Conservation (phyloP, 2,888 invertebrate genomes). For the Epistrophe eligans region DNA sequence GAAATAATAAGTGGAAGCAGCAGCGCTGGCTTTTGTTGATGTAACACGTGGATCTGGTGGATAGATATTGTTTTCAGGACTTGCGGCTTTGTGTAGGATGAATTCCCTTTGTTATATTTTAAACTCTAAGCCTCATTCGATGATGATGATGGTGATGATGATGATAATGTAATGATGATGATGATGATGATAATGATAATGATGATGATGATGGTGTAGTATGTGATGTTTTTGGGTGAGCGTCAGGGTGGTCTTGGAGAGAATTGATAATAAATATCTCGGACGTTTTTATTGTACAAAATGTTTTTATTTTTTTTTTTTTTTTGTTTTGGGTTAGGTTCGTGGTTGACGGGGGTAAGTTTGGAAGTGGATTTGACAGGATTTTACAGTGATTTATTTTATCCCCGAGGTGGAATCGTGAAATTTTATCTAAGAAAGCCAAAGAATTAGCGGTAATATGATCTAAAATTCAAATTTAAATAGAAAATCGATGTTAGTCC, state of each 20-base stretch:
- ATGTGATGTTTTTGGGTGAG: neutral
- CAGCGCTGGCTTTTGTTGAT: conserved; percentile 3
- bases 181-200: too few relatives aligned
- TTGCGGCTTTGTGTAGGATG: conserved; percentile 28
- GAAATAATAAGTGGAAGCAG: neutral
- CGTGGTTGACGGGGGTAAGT: neutral
- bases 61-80: conserved; percentile 35
- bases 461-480: neutral
- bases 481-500: too few relatives aligned
- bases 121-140: neutral
- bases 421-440: conserved; percentile 8
- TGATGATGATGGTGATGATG: neutral
- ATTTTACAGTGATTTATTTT: conserved; percentile 54
- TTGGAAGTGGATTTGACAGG: conserved; percentile 34
- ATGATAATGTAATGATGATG: too few relatives aligned
- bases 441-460: conserved; percentile 31
- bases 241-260: neutral
- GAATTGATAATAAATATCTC: conserved; percentile 43
- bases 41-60: conserved; percentile 55
- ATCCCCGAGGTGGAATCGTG: conserved; percentile 7
- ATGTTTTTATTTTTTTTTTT: conserved; percentile 12
- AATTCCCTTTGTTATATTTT: conserved; percentile 17
- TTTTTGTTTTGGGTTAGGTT: conserved; percentile 18
- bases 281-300: conserved; percentile 25
- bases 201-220: neutral